phyloP scores from a whole-genome alignment of 1,140 invertebrate genomes.

The Drosophila suzukii region DNA sequence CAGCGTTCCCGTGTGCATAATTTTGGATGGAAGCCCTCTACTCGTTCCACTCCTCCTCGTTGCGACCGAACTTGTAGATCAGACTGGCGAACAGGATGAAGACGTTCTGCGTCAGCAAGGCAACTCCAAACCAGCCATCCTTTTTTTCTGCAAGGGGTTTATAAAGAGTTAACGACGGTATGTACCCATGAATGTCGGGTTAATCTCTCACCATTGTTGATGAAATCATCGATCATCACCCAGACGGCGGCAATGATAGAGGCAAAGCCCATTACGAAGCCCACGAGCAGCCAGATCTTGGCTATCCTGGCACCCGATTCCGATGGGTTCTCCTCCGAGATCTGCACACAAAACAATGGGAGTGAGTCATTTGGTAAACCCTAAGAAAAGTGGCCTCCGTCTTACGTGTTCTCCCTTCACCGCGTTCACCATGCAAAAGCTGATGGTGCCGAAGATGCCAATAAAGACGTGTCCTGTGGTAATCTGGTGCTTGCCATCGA shows the following conservation, averaged over 20 bases:
- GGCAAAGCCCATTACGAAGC: constrained; percentile 98
- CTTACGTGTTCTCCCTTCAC: constrained; percentile 96
- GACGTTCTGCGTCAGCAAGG: constrained; percentile 96
- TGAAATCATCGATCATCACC: constrained; percentile 95
- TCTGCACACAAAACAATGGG: constrained; percentile 49
- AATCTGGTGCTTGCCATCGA: constrained; percentile 87
- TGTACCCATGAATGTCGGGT: background rate
- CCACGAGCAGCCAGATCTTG: constrained; percentile 97
- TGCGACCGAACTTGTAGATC: constrained; percentile 97
- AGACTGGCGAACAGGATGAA: constrained; percentile 97
- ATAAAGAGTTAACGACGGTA: background rate
- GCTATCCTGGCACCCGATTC: constrained; percentile 92
- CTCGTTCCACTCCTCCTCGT: constrained; percentile 93
- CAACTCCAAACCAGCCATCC: constrained; percentile 93
- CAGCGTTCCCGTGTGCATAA: constrained; percentile 11
- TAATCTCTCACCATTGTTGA: constrained; percentile 65
- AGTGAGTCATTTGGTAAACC: constrained; percentile 58
- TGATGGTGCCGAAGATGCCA: constrained; percentile 96
- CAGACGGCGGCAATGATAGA: constrained; percentile 97
- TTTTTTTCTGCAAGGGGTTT: constrained; percentile 59
- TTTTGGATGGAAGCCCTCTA: constrained; percentile 44
- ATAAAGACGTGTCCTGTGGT: constrained; percentile 95
- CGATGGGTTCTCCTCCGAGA: constrained; percentile 76
- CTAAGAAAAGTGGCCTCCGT: background rate
- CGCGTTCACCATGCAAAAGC: constrained; percentile 98